A percentile compares a stretch with the other conserved stretches of the same genome.
Conservation (phyloP, 2,888 invertebrate genomes). For the Agapostemon virescens region DNA sequence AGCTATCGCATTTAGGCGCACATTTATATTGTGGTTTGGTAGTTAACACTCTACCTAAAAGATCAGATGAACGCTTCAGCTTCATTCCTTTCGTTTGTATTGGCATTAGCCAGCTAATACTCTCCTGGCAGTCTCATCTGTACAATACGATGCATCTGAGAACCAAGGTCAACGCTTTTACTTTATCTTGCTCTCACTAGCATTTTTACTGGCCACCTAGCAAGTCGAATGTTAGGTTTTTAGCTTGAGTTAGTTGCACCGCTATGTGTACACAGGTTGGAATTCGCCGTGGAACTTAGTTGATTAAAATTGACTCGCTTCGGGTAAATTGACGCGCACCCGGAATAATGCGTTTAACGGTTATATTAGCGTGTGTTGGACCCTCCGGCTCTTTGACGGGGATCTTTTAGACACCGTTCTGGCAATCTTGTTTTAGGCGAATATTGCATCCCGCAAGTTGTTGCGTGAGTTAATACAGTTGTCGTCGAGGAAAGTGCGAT, state of each 20-base stretch:
- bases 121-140: background rate
- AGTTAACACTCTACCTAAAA: too few relatives aligned
- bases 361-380: background rate
- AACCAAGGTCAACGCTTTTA: background rate
- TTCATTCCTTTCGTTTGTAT: too few relatives aligned
- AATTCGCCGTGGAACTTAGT: background rate
- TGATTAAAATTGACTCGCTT: background rate
- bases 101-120: too few relatives aligned
- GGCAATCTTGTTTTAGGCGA: background rate
- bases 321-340: background rate
- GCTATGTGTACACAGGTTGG: background rate
- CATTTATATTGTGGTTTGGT: too few relatives aligned
- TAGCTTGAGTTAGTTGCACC: background rate
- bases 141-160: background rate
- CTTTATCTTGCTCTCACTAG: background rate
- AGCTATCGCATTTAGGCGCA: too few relatives aligned
- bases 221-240: background rate
- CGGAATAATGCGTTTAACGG: slow-evolving; percentile 1
- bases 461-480: background rate
- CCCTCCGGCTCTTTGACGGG: background rate
- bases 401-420: background rate
- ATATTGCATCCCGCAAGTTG: background rate
- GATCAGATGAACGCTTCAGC: too few relatives aligned
- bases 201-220: background rate
- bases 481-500: background rate